phyloP scores from a whole-genome alignment of 2,797 vertebrate species.

The Spinibarbus caldwelli region DNA sequence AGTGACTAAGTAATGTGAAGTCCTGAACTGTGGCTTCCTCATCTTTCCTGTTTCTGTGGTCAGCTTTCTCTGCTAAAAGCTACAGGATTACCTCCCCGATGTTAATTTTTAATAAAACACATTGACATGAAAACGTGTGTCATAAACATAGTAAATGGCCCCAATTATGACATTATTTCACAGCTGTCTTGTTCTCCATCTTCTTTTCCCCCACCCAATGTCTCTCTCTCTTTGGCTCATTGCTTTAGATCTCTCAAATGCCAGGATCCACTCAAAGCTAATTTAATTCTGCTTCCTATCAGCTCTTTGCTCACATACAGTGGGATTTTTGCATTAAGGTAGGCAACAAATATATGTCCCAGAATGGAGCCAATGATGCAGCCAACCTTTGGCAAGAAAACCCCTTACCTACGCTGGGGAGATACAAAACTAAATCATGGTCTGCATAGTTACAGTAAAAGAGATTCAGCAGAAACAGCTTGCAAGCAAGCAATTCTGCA shows the following conservation, averaged over 20 bases:
- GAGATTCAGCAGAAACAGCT: conserved; percentile 21
- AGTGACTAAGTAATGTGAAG: neutral
- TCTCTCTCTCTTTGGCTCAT: neutral
- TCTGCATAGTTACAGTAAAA: neutral
- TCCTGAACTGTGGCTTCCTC: neutral
- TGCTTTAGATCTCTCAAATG: conserved; percentile 50
- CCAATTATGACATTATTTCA: neutral
- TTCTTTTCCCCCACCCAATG: neutral
- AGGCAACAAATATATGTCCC: conserved; percentile 35
- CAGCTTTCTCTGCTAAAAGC: neutral
- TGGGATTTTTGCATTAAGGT: conserved; percentile 39
- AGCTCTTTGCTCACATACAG: conserved; percentile 42
- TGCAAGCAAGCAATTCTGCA: neutral
- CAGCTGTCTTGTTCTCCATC: neutral
- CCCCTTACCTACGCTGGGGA: neutral
- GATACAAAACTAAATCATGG: conserved; percentile 13
- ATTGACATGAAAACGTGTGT: neutral
- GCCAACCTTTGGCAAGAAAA: conserved; percentile 28
- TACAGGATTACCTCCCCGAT: neutral
- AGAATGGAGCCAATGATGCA: conserved; percentile 20
- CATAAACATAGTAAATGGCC: conserved; percentile 6
- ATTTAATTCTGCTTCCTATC: conserved; percentile 57
- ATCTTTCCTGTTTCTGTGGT: neutral
- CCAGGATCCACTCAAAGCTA: conserved; percentile 59
- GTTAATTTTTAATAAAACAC: neutral